Percentiles rank a stretch among this genome's conserved stretches.
These are phyloP conservation scores for Clarias macrocephalus DNA, from an alignment of 2,113 vertebrate species.

Conservation along the genomic window DNA sequence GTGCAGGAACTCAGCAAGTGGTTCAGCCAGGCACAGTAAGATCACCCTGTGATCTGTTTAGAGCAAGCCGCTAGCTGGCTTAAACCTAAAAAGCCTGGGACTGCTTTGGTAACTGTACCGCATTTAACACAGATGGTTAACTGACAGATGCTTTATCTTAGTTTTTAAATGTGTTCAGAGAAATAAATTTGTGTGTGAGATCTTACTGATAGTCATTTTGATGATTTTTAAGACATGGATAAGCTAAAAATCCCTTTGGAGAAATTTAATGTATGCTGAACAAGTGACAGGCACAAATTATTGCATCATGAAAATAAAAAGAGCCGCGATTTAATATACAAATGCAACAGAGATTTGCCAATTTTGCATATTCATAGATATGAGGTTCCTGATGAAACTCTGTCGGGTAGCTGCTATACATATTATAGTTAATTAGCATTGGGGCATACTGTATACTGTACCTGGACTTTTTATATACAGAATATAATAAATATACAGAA, in stretches of 20 bases:
- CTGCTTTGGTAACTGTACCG: not conserved
- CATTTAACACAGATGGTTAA: not conserved
- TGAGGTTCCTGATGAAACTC: not conserved
- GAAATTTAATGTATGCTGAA: not conserved
- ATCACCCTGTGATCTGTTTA: conserved; percentile 45
- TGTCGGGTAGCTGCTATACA: not conserved
- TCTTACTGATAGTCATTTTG: not conserved
- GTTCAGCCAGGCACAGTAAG: conserved; percentile 40
- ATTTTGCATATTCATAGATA: not conserved
- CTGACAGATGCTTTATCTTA: not conserved
- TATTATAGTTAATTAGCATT: not conserved
- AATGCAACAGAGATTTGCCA: not conserved
- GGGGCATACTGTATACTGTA: not conserved
- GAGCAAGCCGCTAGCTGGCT: conserved; percentile 22
- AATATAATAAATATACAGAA: not conserved
- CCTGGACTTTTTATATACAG: not conserved
- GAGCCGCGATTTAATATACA: not conserved
- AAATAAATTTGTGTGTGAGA: not conserved
- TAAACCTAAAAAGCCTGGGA: conserved; percentile 32
- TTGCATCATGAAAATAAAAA: not conserved
- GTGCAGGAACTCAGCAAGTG: conserved; percentile 47
- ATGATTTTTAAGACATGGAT: not conserved
- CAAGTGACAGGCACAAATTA: not conserved
- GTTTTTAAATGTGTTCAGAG: not conserved
- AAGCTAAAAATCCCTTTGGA: not conserved